These are phyloP conservation scores for Polyodon spathula DNA, from an alignment of 2,113 vertebrate species.

Conservation along the genomic window DNA sequence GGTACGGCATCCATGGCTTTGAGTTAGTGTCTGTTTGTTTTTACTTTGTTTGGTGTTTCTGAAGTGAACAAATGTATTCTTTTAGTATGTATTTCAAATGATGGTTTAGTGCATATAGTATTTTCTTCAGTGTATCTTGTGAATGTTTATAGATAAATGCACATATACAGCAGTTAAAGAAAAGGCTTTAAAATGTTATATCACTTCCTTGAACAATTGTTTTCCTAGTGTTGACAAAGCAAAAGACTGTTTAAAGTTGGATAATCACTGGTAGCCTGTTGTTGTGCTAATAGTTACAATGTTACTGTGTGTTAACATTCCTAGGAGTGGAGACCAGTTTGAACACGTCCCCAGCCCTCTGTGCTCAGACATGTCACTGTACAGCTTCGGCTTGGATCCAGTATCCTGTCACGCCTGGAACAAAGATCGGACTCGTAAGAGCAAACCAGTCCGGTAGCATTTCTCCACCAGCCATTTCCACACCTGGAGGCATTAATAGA, in stretches of 20 bases:
- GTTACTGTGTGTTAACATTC: constrained; percentile 15
- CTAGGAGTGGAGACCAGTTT: constrained; percentile 12
- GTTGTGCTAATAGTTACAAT: constrained; percentile 7
- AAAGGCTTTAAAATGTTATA: not conserved
- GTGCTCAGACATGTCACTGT: constrained; percentile 55
- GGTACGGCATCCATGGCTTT: no score
- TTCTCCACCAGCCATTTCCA: no score
- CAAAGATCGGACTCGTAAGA: no score
- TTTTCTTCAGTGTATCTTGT: no score
- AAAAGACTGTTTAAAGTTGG: not conserved
- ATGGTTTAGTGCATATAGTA: no score
- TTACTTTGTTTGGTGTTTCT: no score
- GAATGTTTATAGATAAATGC: not conserved
- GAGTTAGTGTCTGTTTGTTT: no score
- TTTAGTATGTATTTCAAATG: no score
- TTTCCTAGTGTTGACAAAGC: not conserved
- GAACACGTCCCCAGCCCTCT: constrained; percentile 43
- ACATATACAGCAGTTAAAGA: not conserved
- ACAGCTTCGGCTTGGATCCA: constrained; percentile 64
- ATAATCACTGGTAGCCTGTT: not conserved
- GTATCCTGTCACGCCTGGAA: constrained; percentile 66
- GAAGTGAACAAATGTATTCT: no score
- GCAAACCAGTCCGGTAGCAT: no score
- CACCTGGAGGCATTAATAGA: no score
- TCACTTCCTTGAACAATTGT: not conserved